phyloP scores from a whole-genome alignment of 2,113 vertebrate genomes.

The Xenopus tropicalis region DNA sequence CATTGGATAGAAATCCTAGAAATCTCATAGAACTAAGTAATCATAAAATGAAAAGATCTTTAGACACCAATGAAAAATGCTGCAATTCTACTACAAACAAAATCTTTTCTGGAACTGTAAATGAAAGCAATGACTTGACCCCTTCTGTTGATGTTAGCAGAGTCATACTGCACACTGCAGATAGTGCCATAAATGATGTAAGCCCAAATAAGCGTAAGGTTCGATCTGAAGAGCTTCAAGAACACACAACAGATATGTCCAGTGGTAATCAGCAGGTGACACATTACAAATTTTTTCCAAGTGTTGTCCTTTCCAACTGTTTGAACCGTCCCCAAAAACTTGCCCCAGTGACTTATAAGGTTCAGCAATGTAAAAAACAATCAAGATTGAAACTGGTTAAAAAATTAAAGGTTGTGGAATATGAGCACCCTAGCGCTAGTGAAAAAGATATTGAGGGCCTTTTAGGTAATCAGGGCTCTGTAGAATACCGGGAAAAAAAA shows the following conservation, averaged over 20 bases:
- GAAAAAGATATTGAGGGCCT: neutral
- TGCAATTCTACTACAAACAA: constrained; percentile 61
- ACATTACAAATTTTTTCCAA: constrained; percentile 98
- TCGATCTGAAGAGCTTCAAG: constrained; percentile 95
- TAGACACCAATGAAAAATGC: constrained; percentile 75
- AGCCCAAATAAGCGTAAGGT: constrained; percentile 93
- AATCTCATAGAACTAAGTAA: constrained; percentile 80
- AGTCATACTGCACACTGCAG: constrained; percentile 64
- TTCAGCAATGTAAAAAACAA: constrained; percentile 72
- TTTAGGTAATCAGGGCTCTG: constrained; percentile 44
- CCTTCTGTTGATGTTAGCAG: constrained; percentile 65
- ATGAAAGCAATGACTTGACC: constrained; percentile 66
- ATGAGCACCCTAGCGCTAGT: constrained; percentile 53
- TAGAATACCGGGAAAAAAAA: neutral
- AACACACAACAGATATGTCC: constrained; percentile 87
- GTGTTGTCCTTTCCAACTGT: constrained; percentile 97
- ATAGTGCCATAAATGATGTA: constrained; percentile 70
- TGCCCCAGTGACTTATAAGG: constrained; percentile 68
- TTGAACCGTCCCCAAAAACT: constrained; percentile 83
- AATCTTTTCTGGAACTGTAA: constrained; percentile 63
- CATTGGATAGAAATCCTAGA: constrained; percentile 73
- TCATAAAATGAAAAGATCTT: constrained; percentile 72
- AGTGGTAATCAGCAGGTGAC: constrained; percentile 91
- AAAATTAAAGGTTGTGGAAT: constrained; percentile 66
- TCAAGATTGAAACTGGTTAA: constrained; percentile 79